These are phyloP conservation scores for Diaperis boleti DNA, from an alignment of 2,888 invertebrate species.

Conservation along the genomic window DNA sequence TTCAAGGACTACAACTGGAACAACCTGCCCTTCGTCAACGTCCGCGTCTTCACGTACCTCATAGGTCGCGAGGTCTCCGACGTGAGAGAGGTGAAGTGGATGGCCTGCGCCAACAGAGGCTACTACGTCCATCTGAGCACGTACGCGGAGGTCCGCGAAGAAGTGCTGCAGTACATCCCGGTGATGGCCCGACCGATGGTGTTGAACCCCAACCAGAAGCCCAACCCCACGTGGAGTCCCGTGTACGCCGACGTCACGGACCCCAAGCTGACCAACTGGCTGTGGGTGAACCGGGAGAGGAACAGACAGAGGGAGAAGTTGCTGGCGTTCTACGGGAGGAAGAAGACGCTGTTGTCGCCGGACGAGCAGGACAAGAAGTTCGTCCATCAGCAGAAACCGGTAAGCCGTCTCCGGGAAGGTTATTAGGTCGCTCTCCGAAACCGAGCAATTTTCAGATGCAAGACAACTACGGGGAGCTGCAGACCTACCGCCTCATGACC, in stretches of 20 bases:
- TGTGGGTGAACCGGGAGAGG: conserved; percentile 88
- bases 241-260: conserved; percentile 95
- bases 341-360: conserved; percentile 72
- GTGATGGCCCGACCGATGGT: conserved; percentile 97
- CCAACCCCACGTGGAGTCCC: conserved; percentile 94
- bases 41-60: conserved; percentile 97
- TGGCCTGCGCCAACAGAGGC: conserved; percentile 97
- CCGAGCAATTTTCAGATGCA: conserved; percentile 71
- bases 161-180: conserved; percentile 94
- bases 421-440: no score
- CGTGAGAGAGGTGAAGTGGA: conserved; percentile 94
- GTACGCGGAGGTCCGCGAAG: conserved; percentile 96
- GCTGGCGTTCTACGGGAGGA: conserved; percentile 72
- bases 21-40: conserved; percentile 80
- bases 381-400: conserved; percentile 67
- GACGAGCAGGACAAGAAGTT: conserved; percentile 76
- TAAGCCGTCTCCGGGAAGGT: no score
- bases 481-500: conserved; percentile 87
- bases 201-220: conserved; percentile 83
- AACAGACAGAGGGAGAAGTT: conserved; percentile 83
- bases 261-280: conserved; percentile 90
- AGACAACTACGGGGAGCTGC: conserved; percentile 73
- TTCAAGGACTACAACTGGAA: conserved; percentile 93
- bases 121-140: conserved; percentile 97
- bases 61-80: conserved; percentile 89